phyloP scores from a whole-genome alignment of 2,888 invertebrate genomes.

The Apamea epomidion region DNA sequence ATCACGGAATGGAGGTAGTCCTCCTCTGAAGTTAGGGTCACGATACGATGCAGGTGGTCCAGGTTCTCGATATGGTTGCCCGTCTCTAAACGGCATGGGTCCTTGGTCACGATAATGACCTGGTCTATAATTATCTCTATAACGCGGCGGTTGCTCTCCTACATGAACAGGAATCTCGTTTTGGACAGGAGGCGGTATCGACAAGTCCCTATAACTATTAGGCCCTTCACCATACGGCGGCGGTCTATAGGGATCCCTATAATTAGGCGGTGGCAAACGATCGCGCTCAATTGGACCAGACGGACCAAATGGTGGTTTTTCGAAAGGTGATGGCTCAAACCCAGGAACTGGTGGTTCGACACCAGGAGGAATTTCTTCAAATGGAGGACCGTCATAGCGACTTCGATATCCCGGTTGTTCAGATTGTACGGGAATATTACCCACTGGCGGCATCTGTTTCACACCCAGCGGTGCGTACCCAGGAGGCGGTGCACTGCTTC shows the following conservation, averaged over 20 bases:
- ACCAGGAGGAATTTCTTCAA: conserved; percentile 91
- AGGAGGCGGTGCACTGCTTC: conserved; percentile 80
- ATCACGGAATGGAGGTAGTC: conserved; percentile 82
- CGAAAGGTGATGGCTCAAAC: conserved; percentile 90
- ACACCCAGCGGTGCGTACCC: conserved; percentile 80
- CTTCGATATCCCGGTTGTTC: conserved; percentile 84
- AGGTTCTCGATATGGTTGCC: conserved; percentile 80
- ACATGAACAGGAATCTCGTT: conserved; percentile 86
- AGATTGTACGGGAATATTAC: conserved; percentile 75
- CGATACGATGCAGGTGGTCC: conserved; percentile 78
- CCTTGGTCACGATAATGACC: conserved; percentile 84
- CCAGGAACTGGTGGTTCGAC: conserved; percentile 92
- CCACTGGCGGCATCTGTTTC: conserved; percentile 82
- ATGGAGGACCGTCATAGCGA: conserved; percentile 85
- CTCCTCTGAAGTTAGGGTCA: conserved; percentile 81
- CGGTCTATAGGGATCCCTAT: conserved; percentile 83
- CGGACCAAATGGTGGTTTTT: conserved; percentile 85
- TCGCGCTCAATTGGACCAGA: conserved; percentile 82
- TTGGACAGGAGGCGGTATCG: conserved; percentile 74
- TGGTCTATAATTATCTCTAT: conserved; percentile 84
- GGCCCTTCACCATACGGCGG: conserved; percentile 81
- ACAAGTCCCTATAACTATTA: conserved; percentile 78
- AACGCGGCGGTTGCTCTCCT: conserved; percentile 81
- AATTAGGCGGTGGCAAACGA: conserved; percentile 81
- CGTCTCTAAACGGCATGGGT: conserved; percentile 81